Evolutionary conservation across 2,113 vertebrate species (phyloP), one percentile per base, ranked within the genome.

Genomic region (Donacobius atricapilla): DNA sequence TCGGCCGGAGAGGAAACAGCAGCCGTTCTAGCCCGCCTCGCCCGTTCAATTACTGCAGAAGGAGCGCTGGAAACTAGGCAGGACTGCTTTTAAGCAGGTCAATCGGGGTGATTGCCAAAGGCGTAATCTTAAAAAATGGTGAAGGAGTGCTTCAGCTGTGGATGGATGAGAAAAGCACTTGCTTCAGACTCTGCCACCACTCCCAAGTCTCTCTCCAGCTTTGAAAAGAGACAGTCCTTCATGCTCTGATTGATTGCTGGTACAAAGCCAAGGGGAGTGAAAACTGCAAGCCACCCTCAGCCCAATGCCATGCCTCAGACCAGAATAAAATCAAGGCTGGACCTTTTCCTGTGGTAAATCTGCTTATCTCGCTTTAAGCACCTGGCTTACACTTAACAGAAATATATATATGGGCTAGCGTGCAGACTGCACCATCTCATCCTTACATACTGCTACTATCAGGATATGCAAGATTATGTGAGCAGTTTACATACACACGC

Each of bases 311-410:
- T 5, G 15, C 44, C n/a, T 31, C 45, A 57, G 57, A 63, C 70
- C 58, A 60, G 54, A 69, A 64, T 45, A 82, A 92, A 90, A 94
- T 37, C 39, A 50, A 78, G 57, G 61, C 93, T 42, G 58, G 48
- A 53, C n/a, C 42, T 85, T 87, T 84, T 87, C 60, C 69, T 66
- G 39, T 28, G 25, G 22, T 31, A 76, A 87, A 83, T 61, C 84
- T 69, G 65, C 58, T 95, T 93, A 76, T 73, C 57, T 75, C 35
- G 53, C 31, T 30, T 70, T 72, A 35, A 58, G 72, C 70, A 87
- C 83, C 81, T 94, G 77, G 64, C 31, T 85, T 65, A 13, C 24
- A 24, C 80, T 53, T 48, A 56, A 71, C 48, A 71, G 72, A 89
- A 78, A 61, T 14, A 28, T 53, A 23, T 57, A 33, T 35, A 30